Evolutionary conservation across 1,140 invertebrate genomes (phyloP).

Genomic region (Brachionus sp.): DNA sequence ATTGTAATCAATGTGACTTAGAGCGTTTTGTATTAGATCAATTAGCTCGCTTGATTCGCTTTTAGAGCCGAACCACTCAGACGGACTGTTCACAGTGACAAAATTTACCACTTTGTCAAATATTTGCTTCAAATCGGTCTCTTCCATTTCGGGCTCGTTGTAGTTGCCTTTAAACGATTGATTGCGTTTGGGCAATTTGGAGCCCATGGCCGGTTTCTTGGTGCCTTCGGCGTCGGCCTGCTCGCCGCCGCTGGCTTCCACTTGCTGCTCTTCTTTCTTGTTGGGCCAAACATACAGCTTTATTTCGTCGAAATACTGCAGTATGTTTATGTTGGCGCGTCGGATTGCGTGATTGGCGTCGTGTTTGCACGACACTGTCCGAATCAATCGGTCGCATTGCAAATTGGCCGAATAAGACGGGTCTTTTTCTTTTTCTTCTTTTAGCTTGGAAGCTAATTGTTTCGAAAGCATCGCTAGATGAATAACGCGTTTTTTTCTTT

Average conservation of each 20-base stretch:
- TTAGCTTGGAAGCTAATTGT: slow-evolving; percentile 23
- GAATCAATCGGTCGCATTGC: slow-evolving; percentile 33
- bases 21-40: background rate
- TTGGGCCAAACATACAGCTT: slow-evolving; percentile 15
- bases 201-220: background rate
- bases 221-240: background rate
- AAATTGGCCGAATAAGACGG: slow-evolving; percentile 10
- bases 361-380: slow-evolving; percentile 32
- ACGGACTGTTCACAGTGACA: background rate
- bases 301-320: slow-evolving; percentile 18
- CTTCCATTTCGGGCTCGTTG: background rate
- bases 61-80: background rate
- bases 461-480: slow-evolving; percentile 30
- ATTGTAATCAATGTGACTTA: slow-evolving; percentile 28
- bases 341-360: slow-evolving; percentile 28
- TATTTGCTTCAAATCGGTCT: slow-evolving; percentile 22
- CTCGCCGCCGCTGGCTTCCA: too few relatives aligned
- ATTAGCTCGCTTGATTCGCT: background rate
- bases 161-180: background rate
- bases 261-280: background rate
- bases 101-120: slow-evolving; percentile 10
- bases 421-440: slow-evolving; percentile 45
- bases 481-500: background rate
- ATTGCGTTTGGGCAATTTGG: background rate
- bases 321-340: background rate